Evolutionary conservation across 2,113 vertebrate genomes (phyloP).

Genomic region (Bubo bubo): DNA sequence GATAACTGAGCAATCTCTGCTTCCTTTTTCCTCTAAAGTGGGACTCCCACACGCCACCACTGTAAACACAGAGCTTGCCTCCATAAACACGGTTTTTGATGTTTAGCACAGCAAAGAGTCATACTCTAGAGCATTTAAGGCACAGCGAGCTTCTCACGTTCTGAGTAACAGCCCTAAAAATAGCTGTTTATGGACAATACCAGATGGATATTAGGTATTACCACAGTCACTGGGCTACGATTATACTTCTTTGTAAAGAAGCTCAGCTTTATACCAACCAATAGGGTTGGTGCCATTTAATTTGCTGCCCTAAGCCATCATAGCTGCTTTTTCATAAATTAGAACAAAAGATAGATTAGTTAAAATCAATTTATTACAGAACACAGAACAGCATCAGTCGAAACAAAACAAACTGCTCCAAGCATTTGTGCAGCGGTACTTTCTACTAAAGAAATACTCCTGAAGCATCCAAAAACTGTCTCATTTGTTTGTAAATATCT

Average conservation of each 20-base stretch:
- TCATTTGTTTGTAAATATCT: slow-evolving; percentile 1
- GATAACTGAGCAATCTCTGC: slow-evolving; percentile 49
- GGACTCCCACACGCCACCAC: slow-evolving; percentile 35
- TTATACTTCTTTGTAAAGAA: slow-evolving; percentile 61
- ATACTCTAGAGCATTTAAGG: not conserved
- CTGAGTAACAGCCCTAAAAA: slow-evolving; percentile 2
- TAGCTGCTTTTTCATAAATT: slow-evolving; percentile 70
- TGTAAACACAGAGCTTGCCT: slow-evolving; percentile 27
- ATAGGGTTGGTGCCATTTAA: slow-evolving; percentile 22
- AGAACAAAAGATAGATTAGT: slow-evolving; percentile 50
- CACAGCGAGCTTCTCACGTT: slow-evolving; percentile 2
- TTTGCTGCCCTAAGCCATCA: slow-evolving; percentile 25
- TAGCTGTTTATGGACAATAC: slow-evolving; percentile 15
- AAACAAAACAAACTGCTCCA: not conserved
- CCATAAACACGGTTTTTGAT: slow-evolving; percentile 41
- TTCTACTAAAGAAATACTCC: not conserved
- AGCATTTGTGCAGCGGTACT: not conserved
- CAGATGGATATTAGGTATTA: slow-evolving; percentile 68
- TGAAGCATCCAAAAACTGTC: not conserved
- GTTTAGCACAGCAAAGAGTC: slow-evolving; percentile 3
- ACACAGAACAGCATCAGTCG: not conserved
- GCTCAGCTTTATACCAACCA: slow-evolving; percentile 49
- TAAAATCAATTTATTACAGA: slow-evolving; percentile 35
- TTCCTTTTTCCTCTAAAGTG: slow-evolving; percentile 54
- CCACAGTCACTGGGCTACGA: slow-evolving; percentile 1